A percentile compares a stretch with the other conserved stretches of the same genome.
These are phyloP conservation scores for Paratrypauchen microcephalus DNA, from an alignment of 2,797 vertebrate genomes.

Conservation along the genomic window DNA sequence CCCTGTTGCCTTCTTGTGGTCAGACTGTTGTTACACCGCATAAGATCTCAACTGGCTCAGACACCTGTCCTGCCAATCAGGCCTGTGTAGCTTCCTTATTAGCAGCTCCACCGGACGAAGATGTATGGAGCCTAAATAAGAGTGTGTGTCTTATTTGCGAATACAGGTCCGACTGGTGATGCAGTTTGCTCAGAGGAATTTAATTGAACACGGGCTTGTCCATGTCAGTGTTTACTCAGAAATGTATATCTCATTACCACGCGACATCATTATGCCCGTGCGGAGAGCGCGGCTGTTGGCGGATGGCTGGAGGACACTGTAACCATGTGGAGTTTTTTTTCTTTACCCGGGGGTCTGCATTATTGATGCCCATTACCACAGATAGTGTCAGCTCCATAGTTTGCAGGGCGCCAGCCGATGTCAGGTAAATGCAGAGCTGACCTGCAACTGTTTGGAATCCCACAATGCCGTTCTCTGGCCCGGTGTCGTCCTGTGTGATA, in stretches of 20 bases:
- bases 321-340: constrained; percentile 61
- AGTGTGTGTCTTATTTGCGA: background rate
- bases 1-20: background rate
- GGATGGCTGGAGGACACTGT: constrained; percentile 34
- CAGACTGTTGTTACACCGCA: background rate
- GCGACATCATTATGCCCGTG: constrained; percentile 24
- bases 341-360: constrained; percentile 66
- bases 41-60: constrained; percentile 20
- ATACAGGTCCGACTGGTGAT: constrained; percentile 9
- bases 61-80: constrained; percentile 4
- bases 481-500: constrained; percentile 61
- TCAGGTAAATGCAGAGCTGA: constrained; percentile 69
- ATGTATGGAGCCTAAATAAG: constrained; percentile 6
- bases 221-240: constrained; percentile 23
- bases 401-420: constrained; percentile 49
- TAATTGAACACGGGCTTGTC: constrained; percentile 3
- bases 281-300: constrained; percentile 31
- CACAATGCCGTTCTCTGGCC: constrained; percentile 47
- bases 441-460: constrained; percentile 53
- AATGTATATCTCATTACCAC: constrained; percentile 26
- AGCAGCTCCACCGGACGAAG: constrained; percentile 5
- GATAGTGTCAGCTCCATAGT: constrained; percentile 64
- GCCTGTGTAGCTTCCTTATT: constrained; percentile 1
- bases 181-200: constrained; percentile 11
- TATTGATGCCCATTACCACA: constrained; percentile 76